Base-by-base conservation (phyloP, 2,113 vertebrate genomes). In the Eulacestoma nigropectus region DNA sequence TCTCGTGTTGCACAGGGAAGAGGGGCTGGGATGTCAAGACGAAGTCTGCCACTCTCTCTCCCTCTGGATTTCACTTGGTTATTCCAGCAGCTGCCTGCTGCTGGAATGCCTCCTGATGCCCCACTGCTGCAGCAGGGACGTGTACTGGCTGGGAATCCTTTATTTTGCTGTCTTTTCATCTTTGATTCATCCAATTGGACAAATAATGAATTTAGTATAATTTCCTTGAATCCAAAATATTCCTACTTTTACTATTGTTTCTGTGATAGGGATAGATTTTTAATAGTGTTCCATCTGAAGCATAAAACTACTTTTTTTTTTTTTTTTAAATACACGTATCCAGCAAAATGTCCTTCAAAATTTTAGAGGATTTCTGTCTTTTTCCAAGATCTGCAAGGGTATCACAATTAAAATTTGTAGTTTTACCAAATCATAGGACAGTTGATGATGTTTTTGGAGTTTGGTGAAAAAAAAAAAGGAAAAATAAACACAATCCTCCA, bases 81-180 rank as follows among this genome's bases (percentile, higher is more conserved):
- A 17, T 32, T 49, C n/a, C 37, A 50, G 30, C 39, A 69, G 39
- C 16, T 49, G 15, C 15, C 64, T 21, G 14, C 16, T 50, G 11
- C 77, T 37, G 73, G 37, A 78, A 16, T 22, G 27, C 52, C 41
- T 21, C 33, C 46, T 41, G n/a, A 14, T 26, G 14, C 14, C 20
- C 39, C 12, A 4, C 12, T 6, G 0, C 29, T 60, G 29, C 37
- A 30, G 13, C 1, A 8, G 42, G n/a, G 6, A 14, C 0, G 0
- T 14, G 3, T 23, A 4, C 56, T 73, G 33, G 20, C 20, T 18
- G 3, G 68, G 18, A 11, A 67, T 26, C 21, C 17, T 37, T 59
- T 68, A 27, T 37, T 9, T 50, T 50, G 6, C 26, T 74, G 37
- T 47, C 47, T 75, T 75, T 84, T 74, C 41, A 64, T 18, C 70